phyloP scores from a whole-genome alignment of 2,888 invertebrate species.

The Tipula unca region DNA sequence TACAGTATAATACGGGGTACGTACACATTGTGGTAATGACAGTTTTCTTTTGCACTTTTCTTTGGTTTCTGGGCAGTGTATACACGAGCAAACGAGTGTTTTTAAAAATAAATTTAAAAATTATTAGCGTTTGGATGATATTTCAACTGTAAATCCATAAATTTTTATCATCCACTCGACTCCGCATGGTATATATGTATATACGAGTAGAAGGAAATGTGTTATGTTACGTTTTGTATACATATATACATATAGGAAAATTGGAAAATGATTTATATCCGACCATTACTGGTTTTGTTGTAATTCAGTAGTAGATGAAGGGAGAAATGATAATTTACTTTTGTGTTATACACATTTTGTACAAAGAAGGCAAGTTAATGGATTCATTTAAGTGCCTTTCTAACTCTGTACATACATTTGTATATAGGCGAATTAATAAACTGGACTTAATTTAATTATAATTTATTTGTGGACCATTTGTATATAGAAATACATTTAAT shows the following conservation, averaged over 20 bases:
- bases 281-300: not conserved
- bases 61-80: not conserved
- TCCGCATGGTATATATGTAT: no score
- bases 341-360: not conserved
- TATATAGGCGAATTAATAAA: not conserved
- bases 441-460: not conserved
- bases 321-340: slow-evolving; percentile 2
- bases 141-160: slow-evolving; percentile 14
- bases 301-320: not conserved
- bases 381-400: slow-evolving; percentile 1
- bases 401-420: no score
- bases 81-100: not conserved
- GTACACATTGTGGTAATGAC: not conserved
- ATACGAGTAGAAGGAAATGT: not conserved
- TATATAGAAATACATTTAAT: not conserved
- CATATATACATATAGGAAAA: not conserved
- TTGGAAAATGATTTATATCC: not conserved
- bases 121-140: not conserved
- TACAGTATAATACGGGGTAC: not conserved
- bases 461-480: not conserved
- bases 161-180: not conserved
- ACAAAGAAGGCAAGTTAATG: not conserved
- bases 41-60: not conserved
- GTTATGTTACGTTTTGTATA: not conserved
- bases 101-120: not conserved